These are phyloP conservation scores for Mastigias papua DNA, from an alignment of 30 jellyfish, hydroid and myxozoan genomes.

Conservation along the genomic window DNA sequence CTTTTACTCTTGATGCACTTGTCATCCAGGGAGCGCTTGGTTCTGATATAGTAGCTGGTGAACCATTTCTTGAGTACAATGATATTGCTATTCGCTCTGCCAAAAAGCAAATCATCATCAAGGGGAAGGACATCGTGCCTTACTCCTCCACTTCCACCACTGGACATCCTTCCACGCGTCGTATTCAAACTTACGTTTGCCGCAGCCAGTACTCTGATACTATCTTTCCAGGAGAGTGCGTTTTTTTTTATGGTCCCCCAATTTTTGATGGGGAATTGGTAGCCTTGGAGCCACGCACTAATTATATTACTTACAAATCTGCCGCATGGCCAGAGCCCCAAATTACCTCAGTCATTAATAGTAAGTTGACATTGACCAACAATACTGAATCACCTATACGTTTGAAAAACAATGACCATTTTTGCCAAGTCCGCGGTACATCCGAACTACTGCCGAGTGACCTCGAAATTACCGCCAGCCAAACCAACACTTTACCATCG, in stretches of 20 bases:
- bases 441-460: not conserved
- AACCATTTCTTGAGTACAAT: conserved; percentile 20
- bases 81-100: conserved; percentile 57
- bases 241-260: not conserved
- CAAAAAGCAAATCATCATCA: not conserved
- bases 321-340: conserved; percentile 25
- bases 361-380: conserved; percentile 20
- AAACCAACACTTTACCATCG: not conserved
- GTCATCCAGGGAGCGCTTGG: conserved; percentile 42
- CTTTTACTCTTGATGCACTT: conserved; percentile 36
- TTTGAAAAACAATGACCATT: conserved; percentile 24
- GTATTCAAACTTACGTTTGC: not conserved
- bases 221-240: not conserved
- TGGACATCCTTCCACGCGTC: conserved; percentile 8
- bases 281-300: not conserved
- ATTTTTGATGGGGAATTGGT: not conserved
- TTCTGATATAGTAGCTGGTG: conserved; percentile 48
- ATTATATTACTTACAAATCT: not conserved
- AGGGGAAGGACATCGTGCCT: not conserved
- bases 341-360: not conserved
- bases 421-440: conserved; percentile 21
- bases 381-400: conserved; percentile 2
- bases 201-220: conserved; percentile 6
- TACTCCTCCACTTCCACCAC: not conserved
- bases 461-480: not conserved